phyloP scores from a whole-genome alignment of 2,797 vertebrate species.

The Phoxinus dragarum region DNA sequence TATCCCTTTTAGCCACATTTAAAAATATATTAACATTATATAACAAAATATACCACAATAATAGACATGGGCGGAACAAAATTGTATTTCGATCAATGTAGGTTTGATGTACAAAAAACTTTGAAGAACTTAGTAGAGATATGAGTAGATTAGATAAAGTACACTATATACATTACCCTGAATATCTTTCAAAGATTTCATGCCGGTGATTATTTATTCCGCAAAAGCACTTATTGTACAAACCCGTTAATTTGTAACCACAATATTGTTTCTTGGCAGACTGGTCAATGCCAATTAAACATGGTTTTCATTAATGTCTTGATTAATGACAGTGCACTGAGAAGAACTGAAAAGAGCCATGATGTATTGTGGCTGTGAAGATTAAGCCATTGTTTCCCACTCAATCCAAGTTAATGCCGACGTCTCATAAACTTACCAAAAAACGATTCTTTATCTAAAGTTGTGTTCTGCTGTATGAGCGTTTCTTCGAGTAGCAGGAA shows the following conservation, averaged over 20 bases:
- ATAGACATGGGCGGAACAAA: neutral
- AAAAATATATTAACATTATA: no score
- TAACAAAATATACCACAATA: neutral
- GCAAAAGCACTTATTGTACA: neutral
- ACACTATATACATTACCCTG: no score
- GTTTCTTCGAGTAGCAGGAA: conserved; percentile 30
- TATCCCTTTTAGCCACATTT: no score
- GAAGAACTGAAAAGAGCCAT: neutral
- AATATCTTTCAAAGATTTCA: neutral
- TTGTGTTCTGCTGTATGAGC: conserved; percentile 57
- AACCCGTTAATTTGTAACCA: neutral
- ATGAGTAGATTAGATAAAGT: neutral
- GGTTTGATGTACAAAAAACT: neutral
- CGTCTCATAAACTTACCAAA: conserved; percentile 28
- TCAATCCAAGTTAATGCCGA: conserved; percentile 32
- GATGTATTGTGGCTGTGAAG: conserved; percentile 34
- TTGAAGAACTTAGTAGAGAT: neutral
- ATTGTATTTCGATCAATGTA: neutral
- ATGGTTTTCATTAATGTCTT: neutral
- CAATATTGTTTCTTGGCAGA: neutral
- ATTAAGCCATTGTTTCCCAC: conserved; percentile 51
- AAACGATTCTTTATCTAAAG: conserved; percentile 42
- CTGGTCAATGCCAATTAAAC: neutral
- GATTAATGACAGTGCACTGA: neutral
- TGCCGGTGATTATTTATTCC: neutral